Evolutionary conservation across 1,140 invertebrate species (phyloP), one percentile per base, ranked within the genome.

Genomic region (Melipona quadrifasciata): DNA sequence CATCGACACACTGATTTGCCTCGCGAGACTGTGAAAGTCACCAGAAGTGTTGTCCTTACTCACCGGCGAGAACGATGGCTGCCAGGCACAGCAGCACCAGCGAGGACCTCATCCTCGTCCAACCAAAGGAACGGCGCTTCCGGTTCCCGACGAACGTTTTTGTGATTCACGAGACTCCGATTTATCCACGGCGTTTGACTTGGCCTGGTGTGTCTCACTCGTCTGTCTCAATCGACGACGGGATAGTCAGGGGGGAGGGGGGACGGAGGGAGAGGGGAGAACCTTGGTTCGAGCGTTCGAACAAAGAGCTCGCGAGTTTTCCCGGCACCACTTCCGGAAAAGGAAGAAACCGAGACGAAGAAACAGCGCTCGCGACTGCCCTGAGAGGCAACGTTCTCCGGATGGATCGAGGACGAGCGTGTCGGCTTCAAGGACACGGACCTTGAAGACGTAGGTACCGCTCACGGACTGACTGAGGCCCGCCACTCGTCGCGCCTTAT

Each of bases 381-480:
- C 34, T 75, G 34, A 21, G 17, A 12, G 47, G 71, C 24, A 47
- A 10, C 12, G 16, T 64, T 53, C 19, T 21, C 55, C 58, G 57
- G 57, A 4, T 17, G 61, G 57, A 77, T 83, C 58, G 84, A 61
- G 65, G 68, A 73, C 47, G 72, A 67, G 57, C 80, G 58, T 61
- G 11, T 64, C 34, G 10, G 17, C 55, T 87, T 90, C 89, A 90
- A 91, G 90, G 92, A 90, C 92, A 90, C 93, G 92, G 91, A 90
- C 90, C 92, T 92, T 92, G 88, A 93, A 94, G 91, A 87, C 88
- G 87, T 93, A 93, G 92, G 90, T 91, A 94, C 91, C 94, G 93
- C 92, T 93, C 91, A 93, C 92, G 91, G 90, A 94, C 94, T 94
- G 94, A 93, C 93, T 89, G 90, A 90, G 89, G 87, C 92, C 88